Evolutionary conservation across 2,888 invertebrate genomes (phyloP).

Genomic region (Drosophila tanythrix): DNA sequence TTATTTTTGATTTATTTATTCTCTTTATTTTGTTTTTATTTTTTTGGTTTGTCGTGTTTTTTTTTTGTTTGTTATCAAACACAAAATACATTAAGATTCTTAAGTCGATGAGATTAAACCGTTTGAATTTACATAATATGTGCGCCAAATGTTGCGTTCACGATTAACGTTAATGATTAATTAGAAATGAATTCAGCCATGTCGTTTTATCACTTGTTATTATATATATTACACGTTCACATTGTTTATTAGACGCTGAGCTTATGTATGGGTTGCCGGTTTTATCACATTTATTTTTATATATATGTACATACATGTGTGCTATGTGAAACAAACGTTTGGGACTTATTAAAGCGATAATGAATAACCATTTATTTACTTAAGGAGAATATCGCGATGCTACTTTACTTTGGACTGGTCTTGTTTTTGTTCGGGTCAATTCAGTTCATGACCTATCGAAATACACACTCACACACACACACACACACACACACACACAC

Average conservation of each 20-base stretch:
- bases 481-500: slow-evolving; percentile 4
- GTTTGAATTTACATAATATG: slow-evolving; percentile 3
- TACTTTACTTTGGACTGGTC: slow-evolving; percentile 14
- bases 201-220: slow-evolving; percentile 20
- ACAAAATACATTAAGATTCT: slow-evolving; percentile 2
- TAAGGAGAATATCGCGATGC: slow-evolving; percentile 15
- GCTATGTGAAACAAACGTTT: not conserved
- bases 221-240: slow-evolving; percentile 5
- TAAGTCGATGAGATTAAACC: not conserved
- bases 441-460: slow-evolving; percentile 75
- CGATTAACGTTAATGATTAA: slow-evolving; percentile 8
- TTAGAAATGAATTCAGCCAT: slow-evolving; percentile 14
- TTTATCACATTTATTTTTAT: slow-evolving; percentile 15
- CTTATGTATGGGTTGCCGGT: slow-evolving; percentile 8
- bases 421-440: slow-evolving; percentile 65
- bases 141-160: not conserved
- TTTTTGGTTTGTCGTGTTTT: not conserved
- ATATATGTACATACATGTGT: slow-evolving; percentile 19
- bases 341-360: not conserved
- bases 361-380: not conserved
- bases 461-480: slow-evolving; percentile 23
- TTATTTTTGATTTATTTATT: slow-evolving; percentile 1
- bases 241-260: slow-evolving; percentile 12
- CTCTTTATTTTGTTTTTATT: too few relatives aligned
- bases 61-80: slow-evolving; percentile 1